Evolutionary conservation across 2,797 vertebrate genomes (phyloP).

Genomic region (Antrozous pallidus): DNA sequence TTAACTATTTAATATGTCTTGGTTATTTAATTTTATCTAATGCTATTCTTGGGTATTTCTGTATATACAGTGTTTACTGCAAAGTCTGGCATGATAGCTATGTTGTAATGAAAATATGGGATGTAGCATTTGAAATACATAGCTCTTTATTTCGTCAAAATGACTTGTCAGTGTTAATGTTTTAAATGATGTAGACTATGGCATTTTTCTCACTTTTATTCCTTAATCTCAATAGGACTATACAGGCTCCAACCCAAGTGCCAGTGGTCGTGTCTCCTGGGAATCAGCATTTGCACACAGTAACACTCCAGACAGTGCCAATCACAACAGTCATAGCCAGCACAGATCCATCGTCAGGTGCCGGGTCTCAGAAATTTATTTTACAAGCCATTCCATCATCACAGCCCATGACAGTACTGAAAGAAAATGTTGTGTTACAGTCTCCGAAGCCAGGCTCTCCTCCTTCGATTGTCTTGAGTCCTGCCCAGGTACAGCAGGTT

Average conservation of each 20-base stretch:
- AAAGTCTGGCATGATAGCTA: not conserved
- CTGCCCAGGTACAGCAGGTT: conserved; percentile 84
- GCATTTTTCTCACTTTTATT: conserved; percentile 58
- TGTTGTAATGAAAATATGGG: not conserved
- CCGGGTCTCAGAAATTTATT: conserved; percentile 85
- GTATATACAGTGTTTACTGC: not conserved
- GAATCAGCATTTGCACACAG: conserved; percentile 85
- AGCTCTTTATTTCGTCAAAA: not conserved
- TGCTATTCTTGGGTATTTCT: not conserved
- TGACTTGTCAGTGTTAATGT: conserved; percentile 6
- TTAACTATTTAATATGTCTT: not conserved
- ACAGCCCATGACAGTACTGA: conserved; percentile 86
- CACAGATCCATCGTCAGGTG: conserved; percentile 83
- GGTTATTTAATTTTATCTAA: no score
- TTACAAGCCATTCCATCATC: conserved; percentile 88
- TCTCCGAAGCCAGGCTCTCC: conserved; percentile 81
- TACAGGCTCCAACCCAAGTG: conserved; percentile 84
- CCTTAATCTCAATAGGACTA: conserved; percentile 79
- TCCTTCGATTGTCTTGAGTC: conserved; percentile 83
- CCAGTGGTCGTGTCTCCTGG: conserved; percentile 85
- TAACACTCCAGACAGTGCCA: conserved; percentile 89
- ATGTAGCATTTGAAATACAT: not conserved
- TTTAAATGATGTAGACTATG: not conserved
- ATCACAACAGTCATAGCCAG: conserved; percentile 88
- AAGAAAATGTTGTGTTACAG: conserved; percentile 85